Evolutionary conservation across 2,113 vertebrate genomes (phyloP).

Genomic region (Eulacestoma nigropectus): DNA sequence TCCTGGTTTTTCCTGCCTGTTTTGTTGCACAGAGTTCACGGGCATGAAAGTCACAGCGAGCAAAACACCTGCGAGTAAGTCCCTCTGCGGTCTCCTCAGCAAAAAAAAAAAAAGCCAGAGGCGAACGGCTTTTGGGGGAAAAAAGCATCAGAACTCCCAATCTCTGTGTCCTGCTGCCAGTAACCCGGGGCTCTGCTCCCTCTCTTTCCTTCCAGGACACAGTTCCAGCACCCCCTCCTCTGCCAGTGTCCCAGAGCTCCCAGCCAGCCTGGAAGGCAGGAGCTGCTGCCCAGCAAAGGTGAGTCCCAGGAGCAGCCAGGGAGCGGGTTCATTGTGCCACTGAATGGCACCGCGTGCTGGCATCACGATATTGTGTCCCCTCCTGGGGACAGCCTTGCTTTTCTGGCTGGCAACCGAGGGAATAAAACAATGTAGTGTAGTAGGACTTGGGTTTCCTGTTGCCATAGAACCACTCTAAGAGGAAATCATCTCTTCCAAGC

Average conservation of each 20-base stretch:
- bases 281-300: neutral
- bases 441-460: neutral
- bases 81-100: neutral
- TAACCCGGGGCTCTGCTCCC: neutral
- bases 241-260: neutral
- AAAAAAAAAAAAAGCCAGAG: neutral
- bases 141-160: neutral
- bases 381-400: neutral
- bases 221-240: neutral
- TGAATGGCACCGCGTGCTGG: neutral
- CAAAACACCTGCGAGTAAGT: neutral
- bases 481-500: neutral
- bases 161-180: neutral
- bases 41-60: neutral
- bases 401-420: neutral
- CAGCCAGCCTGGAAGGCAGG: neutral
- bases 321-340: fast-evolving
- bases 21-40: neutral
- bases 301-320: neutral
- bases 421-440: neutral
- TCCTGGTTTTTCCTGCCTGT: neutral
- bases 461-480: neutral
- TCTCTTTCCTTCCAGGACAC: neutral
- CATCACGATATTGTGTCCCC: neutral
- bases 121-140: neutral